phyloP scores from a whole-genome alignment of 2,888 invertebrate genomes.

The Odontothrips loti region DNA sequence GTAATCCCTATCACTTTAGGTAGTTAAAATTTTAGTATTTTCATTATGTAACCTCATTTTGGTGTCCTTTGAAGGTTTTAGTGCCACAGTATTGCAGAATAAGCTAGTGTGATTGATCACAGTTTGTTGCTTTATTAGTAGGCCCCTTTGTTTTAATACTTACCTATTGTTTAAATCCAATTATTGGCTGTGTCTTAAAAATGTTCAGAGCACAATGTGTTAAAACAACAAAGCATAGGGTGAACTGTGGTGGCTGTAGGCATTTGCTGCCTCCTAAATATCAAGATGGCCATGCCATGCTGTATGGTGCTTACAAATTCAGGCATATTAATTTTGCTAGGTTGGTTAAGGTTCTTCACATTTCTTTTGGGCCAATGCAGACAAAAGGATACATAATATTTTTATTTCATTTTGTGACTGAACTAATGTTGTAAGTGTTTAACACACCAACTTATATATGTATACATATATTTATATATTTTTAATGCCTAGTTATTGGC shows the following conservation, averaged over 20 bases:
- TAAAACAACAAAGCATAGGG: not conserved
- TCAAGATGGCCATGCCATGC: no score
- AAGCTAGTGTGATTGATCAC: not conserved
- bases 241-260: not conserved
- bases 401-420: not conserved
- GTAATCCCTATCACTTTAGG: not conserved
- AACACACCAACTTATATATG: not conserved
- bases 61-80: not conserved
- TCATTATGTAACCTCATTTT: not conserved
- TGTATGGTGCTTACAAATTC: no score
- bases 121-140: not conserved
- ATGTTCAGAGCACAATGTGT: conserved; percentile 9
- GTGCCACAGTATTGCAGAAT: not conserved
- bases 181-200: not conserved
- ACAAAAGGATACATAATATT: not conserved
- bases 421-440: not conserved
- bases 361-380: not conserved
- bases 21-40: not conserved
- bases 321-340: no score
- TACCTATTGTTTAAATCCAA: not conserved
- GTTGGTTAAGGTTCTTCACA: no score
- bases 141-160: not conserved
- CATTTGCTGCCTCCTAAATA: not conserved
- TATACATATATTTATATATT: not conserved
- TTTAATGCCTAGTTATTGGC: not conserved